phyloP scores from a whole-genome alignment of 2,113 vertebrate genomes.

The Gasterosteus aculeatus region DNA sequence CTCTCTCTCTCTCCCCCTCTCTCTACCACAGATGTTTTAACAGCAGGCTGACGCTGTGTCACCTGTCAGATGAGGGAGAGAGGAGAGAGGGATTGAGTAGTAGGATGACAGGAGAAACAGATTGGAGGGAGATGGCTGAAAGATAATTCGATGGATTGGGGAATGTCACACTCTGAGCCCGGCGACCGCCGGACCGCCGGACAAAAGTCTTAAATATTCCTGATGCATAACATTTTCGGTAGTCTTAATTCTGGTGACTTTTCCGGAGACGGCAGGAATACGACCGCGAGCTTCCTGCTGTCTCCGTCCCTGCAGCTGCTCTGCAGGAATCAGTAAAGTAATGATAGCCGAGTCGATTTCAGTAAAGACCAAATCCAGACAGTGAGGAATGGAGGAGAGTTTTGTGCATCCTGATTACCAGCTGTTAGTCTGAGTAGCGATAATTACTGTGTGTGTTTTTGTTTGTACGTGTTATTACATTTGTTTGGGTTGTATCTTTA shows the following conservation, averaged over 20 bases:
- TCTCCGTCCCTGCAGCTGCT: slow-evolving; percentile 14
- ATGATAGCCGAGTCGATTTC: slow-evolving; percentile 46
- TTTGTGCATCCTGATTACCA: slow-evolving; percentile 45
- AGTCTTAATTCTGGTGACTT: slow-evolving; percentile 6
- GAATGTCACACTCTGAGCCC: slow-evolving; percentile 9
- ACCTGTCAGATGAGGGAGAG: slow-evolving; percentile 55
- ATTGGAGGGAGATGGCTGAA: slow-evolving; percentile 41
- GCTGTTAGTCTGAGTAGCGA: slow-evolving; percentile 5
- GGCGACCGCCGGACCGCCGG: slow-evolving; percentile 1
- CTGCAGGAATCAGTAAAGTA: slow-evolving; percentile 1
- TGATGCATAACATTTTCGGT: slow-evolving; percentile 6
- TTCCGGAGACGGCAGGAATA: not conserved
- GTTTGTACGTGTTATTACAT: slow-evolving; percentile 16
- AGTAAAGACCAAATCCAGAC: slow-evolving; percentile 40
- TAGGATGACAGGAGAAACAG: slow-evolving; percentile 58
- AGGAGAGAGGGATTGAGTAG: slow-evolving; percentile 30
- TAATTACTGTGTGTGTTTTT: slow-evolving; percentile 35
- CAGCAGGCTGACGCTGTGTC: slow-evolving; percentile 65
- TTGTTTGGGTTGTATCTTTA: slow-evolving; percentile 24
- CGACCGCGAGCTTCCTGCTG: not conserved
- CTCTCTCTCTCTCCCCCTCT: slow-evolving; percentile 13
- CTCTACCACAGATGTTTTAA: slow-evolving; percentile 71
- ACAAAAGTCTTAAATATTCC: slow-evolving; percentile 20
- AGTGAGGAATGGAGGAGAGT: slow-evolving; percentile 46
- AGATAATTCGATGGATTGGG: not conserved